Conservation (phyloP, 2,888 invertebrate species). For the Nasonovia ribisnigri region DNA sequence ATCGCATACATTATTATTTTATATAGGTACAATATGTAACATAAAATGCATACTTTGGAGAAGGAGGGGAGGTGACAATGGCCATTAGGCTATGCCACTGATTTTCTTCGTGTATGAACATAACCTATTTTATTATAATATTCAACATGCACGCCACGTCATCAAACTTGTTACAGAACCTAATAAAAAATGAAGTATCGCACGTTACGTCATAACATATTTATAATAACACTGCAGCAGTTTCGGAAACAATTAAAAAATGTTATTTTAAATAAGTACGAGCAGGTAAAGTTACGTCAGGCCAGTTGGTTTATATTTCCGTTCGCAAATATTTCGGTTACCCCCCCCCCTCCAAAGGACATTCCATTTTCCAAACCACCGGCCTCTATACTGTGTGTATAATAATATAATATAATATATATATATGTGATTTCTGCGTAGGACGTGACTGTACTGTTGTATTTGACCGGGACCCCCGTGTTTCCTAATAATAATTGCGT, state of each 20-base stretch:
- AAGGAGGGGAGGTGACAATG: too few species aligned
- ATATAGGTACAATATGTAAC: too few species aligned
- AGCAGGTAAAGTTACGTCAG: neutral
- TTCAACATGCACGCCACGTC: neutral
- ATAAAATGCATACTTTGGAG: too few species aligned
- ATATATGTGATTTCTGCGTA: neutral
- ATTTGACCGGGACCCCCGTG: neutral
- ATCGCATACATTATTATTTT: too few species aligned
- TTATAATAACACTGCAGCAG: neutral
- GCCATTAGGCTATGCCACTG: neutral
- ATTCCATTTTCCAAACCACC: conserved; percentile 3
- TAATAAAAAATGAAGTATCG: neutral
- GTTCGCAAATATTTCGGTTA: neutral
- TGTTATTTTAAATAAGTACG: neutral
- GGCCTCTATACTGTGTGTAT: neutral
- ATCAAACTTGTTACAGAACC: neutral
- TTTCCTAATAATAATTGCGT: neutral
- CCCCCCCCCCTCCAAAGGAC: neutral
- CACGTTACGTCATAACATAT: neutral
- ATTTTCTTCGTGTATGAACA: neutral
- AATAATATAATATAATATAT: neutral
- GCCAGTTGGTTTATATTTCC: neutral
- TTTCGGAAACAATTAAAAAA: neutral
- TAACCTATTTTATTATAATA: neutral
- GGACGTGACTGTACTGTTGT: neutral